Base-by-base conservation (phyloP, 2,113 vertebrate species). In the Talpa occidentalis region DNA sequence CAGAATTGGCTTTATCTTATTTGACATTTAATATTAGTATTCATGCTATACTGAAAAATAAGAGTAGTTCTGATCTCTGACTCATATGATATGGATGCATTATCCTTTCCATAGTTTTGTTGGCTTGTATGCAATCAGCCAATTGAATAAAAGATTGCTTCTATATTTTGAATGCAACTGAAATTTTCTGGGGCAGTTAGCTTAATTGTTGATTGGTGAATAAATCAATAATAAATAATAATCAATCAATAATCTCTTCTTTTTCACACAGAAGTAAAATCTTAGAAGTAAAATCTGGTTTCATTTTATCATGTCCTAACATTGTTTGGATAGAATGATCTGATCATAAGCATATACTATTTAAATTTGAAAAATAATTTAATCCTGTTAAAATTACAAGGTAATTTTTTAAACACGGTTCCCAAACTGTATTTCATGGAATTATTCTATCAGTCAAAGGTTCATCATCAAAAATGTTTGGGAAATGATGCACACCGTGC, bases 341-440 rank as follows among this genome's bases (percentile, higher is more conserved):
- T 69, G 35, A 67, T 88, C 26, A 49, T 40, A 87, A 73, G 47
- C 28, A 86, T 66, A 84, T 47, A 67, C 26, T 78, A 80, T 42
- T 90, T 92, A 80, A 88, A 72, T 79, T 47, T 73, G 82, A 73
- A 93, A 92, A 93, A 66, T 76, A 80, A 89, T 32, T 78, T 76
- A 59, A 44, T 74, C 83, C 47, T 91, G 22, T 88, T 83, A 92
- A 49, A 89, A 80, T 92, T 85, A 87, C 17, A 72, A 86, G 92
- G 35, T 77, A 90, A 67, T 40, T 86, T 73, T 82, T 93, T 76
- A 92, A 88, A 12, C 24, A 67, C 4, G n/a, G 15, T 93, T 94
- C 28, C 32, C 30, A 91, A 91, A 69, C 74, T 73, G 9, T 78
- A 26, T 96, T 77, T 90, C 54, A 90, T 78, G 17, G 40, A 93